Evolutionary conservation across 1,140 invertebrate genomes (phyloP), one percentile per base, ranked within the genome.

Genomic region (Drosophila kepulauana): DNA sequence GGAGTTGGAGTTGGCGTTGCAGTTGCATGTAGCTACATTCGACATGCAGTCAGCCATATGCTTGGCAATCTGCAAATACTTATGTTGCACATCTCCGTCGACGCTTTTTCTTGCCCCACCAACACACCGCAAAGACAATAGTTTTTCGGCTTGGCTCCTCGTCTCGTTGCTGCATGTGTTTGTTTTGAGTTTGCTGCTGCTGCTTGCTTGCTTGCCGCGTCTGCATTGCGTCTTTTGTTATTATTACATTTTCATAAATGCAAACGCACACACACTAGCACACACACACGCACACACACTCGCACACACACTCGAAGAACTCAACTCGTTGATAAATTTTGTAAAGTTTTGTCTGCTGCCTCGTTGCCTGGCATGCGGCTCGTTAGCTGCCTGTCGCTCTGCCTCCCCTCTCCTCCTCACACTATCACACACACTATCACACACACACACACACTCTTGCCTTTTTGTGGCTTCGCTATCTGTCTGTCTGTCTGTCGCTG

Each of bases 231-330:
- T 88, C 84, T 88, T 88, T 88, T 88, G 84, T 88, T 88, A 84
- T 88, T 88, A 88, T 88, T 88, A 88, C 84, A 89, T 88, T 88
- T 88, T 88, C 84, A 88, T 88, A 88, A 88, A 88, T 88, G 84
- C 85, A 89, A 80, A 88, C 61, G 79, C 59, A 71, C 49, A 69
- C 65, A 57, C 65, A 58, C 51, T 62, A 51, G 67, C 69, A 57
- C 65, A 66, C 46, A 65, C 57, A 66, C 56, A 58, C 33, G 30
- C 33, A 38, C 15, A 62, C 63, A 33, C 54, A 56, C 16, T 45
- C 16, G 58, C 41, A 66, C n/a, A 65, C n/a, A 63, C 25, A 64
- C 54, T 59, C 46, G 49, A 28, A 56, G 25, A 65, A 67, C 62
- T 75, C 74, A 65, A 67, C 65, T 75, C 74, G 84, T 88, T 88